Base-by-base conservation (phyloP, 1,140 invertebrate genomes). In the Hydropsyche tenuis region DNA sequence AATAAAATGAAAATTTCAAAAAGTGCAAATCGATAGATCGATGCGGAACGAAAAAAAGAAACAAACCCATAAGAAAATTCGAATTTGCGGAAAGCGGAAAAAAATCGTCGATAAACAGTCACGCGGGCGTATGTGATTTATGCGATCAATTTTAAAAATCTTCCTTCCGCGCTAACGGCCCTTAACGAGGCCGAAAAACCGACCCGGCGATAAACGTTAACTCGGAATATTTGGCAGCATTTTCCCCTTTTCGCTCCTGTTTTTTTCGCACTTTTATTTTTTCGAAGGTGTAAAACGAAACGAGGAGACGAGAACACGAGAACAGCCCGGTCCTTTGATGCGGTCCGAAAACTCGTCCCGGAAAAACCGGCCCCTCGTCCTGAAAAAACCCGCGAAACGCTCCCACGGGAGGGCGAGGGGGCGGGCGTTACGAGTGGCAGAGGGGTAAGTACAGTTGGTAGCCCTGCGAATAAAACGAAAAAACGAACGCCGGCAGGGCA, bases 131-230 rank as follows among this genome's bases (percentile, higher is more conserved):
- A 1, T 12, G 56, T 60, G 56, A 60, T 60, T 60, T 60, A 60
- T 60, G 56, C 16, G 63, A 65, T 65, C 63, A 42, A 65, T 65
- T 43, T 65, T 65, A 42, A 65, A 65, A 65, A 65, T 65, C 63
- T 65, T 65, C n/a, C 53, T 60, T 43, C 63, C 5, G 12, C 30
- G 4, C 18, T 51, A 51, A 51, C 18, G 46, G 46, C 30, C 23
- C 30, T 65, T 65, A 65, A 65, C 30, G 63, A 65, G 20, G 63
- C 3, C 30, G 63, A 65, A 30, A 65, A 65, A 65, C 63, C 14
- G 60, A 25, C 18, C 14, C 63, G 27, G 27, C 63, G 42, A 65
- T 65, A 65, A 65, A 45, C 63, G 30, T 65, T 65, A 65, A 65
- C 23, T 65, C 30, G 27, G 9, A 65, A 43, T 65, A 65, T 65